A percentile compares a stretch with the other conserved stretches of the same genome.
phyloP scores from a whole-genome alignment of 2,888 invertebrate genomes.

The Coecobrya sp. region DNA sequence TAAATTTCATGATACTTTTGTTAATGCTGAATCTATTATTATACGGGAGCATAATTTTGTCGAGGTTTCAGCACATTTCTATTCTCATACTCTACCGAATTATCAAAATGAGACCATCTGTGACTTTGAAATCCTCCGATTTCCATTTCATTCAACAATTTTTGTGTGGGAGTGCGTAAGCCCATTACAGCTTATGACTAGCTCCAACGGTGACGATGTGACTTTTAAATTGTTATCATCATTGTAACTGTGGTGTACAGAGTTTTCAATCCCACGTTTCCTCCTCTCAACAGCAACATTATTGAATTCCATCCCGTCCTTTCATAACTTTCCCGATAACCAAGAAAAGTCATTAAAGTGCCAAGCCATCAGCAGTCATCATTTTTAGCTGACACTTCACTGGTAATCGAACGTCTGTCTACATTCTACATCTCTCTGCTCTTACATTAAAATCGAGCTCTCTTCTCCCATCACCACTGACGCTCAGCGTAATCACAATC shows the following conservation, averaged over 20 bases:
- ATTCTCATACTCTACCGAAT: background rate
- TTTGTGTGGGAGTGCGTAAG: background rate
- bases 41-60: background rate
- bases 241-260: background rate
- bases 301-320: conserved; percentile 47
- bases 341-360: conserved; percentile 67
- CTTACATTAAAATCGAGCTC: background rate
- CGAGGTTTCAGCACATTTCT: background rate
- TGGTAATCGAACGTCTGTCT: conserved; percentile 24
- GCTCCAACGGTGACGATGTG: background rate
- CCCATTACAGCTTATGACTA: background rate
- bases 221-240: conserved; percentile 4
- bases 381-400: conserved; percentile 70
- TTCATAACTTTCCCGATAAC: conserved; percentile 57
- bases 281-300: conserved; percentile 4
- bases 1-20: background rate
- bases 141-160: background rate
- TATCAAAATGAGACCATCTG: conserved; percentile 9
- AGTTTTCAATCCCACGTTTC: conserved; percentile 8
- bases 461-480: background rate
- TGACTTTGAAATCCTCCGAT: conserved; percentile 1
- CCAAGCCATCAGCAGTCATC: conserved; percentile 61
- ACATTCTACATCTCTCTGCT: conserved; percentile 1
- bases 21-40: background rate
- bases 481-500: conserved; percentile 21